A percentile compares a stretch with the other conserved stretches of the same genome.
Conservation (phyloP, 2,113 vertebrate genomes). For the Mus pahari region DNA sequence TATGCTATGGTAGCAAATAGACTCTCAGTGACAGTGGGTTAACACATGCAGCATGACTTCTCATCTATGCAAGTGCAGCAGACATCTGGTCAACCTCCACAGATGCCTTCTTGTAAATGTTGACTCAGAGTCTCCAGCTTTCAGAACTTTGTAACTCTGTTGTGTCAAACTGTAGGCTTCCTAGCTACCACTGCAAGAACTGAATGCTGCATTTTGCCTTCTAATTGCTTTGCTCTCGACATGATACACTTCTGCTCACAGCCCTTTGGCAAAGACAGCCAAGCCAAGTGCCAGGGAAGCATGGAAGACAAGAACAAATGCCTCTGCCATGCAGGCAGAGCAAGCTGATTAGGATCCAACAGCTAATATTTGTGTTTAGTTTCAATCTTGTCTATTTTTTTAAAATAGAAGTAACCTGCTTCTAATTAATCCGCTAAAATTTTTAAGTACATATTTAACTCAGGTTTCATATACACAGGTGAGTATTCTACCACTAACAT, state of each 20-base stretch:
- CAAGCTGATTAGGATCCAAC: not conserved
- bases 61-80: not conserved
- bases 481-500: not conserved
- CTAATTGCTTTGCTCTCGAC: not conserved
- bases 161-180: constrained; percentile 16
- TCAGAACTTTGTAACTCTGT: not conserved
- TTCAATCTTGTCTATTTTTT: not conserved
- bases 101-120: not conserved
- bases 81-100: not conserved
- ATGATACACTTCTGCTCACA: not conserved
- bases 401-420: not conserved
- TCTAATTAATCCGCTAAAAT: not conserved
- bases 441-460: not conserved
- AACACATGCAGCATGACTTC: not conserved
- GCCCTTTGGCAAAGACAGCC: not conserved
- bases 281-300: not conserved
- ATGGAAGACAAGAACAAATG: not conserved
- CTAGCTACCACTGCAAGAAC: not conserved
- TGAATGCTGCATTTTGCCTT: not conserved
- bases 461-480: not conserved
- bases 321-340: not conserved
- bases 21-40: not conserved
- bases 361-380: not conserved
- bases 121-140: not conserved
- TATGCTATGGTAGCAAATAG: not conserved